Evolutionary conservation across 2,797 vertebrate species (phyloP), one percentile per base, ranked within the genome.

Genomic region (Neopelma chrysocephalum): DNA sequence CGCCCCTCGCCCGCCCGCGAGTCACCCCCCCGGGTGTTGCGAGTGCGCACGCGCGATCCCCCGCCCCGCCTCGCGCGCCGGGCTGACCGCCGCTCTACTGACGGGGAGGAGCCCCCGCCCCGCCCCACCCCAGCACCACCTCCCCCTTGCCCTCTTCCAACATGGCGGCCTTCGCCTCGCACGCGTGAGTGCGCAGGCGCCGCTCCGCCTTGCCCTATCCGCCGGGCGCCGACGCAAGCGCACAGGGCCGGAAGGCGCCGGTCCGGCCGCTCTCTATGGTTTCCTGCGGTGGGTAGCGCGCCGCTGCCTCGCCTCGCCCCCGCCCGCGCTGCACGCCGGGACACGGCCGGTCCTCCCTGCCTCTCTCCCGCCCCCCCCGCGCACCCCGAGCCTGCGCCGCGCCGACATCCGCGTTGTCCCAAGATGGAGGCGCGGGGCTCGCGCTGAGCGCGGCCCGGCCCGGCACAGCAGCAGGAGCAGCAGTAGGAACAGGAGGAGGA

Each of bases 351-450:
- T 70, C 71, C 76, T 69, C 85, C 90, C 87, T 89, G 94, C 96
- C 75, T 60, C 86, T 89, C 89, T 89, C 94, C 96, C 75, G 20
- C 69, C 56, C 93, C 93, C 93, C 84, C 84, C 40, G 15, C 77
- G 96, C 90, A 88, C 79, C 97, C 97, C 96, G 92, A 94, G 96
- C 93, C 62, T 94, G 95, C 95, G 96, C 96, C 72, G 97, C 96
- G 90, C 88, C 79, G 95, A 95, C 89, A 97, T 95, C 94, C 93
- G 96, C 93, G 87, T 84, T 91, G 91, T 87, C 90, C 90, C 96
- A 98, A 98, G 96, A 98, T 98, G 97, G 98, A 96, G 97, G 97
- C 58, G 79, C 91, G 77, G 90, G 91, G 96, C 23, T 97, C 95
- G 36, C 94, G 95, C 69, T 97, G 97, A 95, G 90, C 71, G 87